Evolutionary conservation across 2,113 vertebrate species (phyloP).

Genomic region (Scomber colias): DNA sequence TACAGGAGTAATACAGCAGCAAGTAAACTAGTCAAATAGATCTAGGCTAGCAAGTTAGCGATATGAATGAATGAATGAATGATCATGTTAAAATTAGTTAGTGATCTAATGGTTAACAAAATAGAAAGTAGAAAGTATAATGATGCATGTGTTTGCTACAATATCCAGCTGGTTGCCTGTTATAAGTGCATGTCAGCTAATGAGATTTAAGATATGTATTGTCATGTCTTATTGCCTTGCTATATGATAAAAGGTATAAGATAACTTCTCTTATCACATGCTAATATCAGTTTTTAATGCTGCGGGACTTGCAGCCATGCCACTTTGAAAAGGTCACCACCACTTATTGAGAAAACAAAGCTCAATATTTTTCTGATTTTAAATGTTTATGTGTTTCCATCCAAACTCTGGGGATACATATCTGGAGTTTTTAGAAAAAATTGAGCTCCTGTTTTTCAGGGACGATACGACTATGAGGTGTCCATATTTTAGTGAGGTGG

Average conservation of each 20-base stretch:
- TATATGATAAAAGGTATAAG: not conserved
- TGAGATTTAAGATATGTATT: conserved; percentile 24
- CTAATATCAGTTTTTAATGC: conserved; percentile 28
- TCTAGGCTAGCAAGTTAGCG: not conserved
- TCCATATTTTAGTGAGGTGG: conserved; percentile 62
- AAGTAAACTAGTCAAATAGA: not conserved
- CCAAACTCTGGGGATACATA: conserved; percentile 69
- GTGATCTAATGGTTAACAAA: not conserved
- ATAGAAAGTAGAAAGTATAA: not conserved
- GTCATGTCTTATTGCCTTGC: conserved; percentile 23
- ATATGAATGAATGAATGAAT: conserved; percentile 24
- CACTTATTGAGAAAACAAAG: conserved; percentile 43
- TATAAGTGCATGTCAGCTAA: conserved; percentile 55
- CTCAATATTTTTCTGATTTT: conserved; percentile 73
- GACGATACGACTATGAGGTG: conserved; percentile 13
- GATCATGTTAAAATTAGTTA: not conserved
- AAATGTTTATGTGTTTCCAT: conserved; percentile 57
- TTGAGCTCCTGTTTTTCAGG: conserved; percentile 67
- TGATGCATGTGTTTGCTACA: conserved; percentile 59
- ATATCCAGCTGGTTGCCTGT: conserved; percentile 6
- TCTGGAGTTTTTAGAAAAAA: conserved; percentile 75
- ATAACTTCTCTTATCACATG: conserved; percentile 33
- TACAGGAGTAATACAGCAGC: conserved; percentile 63
- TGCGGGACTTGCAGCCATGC: conserved; percentile 53
- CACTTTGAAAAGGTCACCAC: conserved; percentile 54